A percentile compares a stretch with the other conserved stretches of the same genome.
These are phyloP conservation scores for Pteria penguin DNA, from an alignment of 2,888 invertebrate genomes.

Conservation along the genomic window DNA sequence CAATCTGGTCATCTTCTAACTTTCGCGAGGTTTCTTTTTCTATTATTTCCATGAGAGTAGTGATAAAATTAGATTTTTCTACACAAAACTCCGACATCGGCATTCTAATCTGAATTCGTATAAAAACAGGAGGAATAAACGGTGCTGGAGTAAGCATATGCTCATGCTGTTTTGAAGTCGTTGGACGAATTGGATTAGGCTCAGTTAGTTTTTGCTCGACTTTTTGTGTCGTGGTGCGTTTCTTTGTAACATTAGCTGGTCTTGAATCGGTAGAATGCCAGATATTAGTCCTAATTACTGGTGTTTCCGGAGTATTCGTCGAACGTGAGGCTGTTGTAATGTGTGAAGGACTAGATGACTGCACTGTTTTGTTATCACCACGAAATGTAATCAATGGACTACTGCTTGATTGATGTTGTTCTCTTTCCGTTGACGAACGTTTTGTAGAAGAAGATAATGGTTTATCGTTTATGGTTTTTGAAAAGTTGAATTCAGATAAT, in stretches of 20 bases:
- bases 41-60: slow-evolving; percentile 42
- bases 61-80: slow-evolving; percentile 41
- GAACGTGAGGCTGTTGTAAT: too few relatives aligned
- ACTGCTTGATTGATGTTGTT: too few relatives aligned
- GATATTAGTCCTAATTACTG: too few relatives aligned
- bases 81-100: slow-evolving; percentile 64
- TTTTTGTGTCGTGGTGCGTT: slow-evolving; percentile 4
- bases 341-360: too few relatives aligned
- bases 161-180: background rate
- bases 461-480: too few relatives aligned
- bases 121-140: slow-evolving; percentile 54
- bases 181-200: background rate
- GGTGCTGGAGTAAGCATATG: background rate
- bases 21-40: slow-evolving; percentile 15
- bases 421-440: too few relatives aligned
- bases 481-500: too few relatives aligned
- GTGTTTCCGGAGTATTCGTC: too few relatives aligned
- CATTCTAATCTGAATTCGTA: slow-evolving; percentile 66
- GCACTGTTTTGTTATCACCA: too few relatives aligned
- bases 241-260: background rate
- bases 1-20: background rate
- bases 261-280: background rate
- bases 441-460: too few relatives aligned
- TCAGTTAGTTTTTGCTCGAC: background rate
- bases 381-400: too few relatives aligned